Percentiles rank a stretch among this genome's conserved stretches.
phyloP scores from a whole-genome alignment of 2,797 vertebrate genomes.

The Cossypha niveicapilla region DNA sequence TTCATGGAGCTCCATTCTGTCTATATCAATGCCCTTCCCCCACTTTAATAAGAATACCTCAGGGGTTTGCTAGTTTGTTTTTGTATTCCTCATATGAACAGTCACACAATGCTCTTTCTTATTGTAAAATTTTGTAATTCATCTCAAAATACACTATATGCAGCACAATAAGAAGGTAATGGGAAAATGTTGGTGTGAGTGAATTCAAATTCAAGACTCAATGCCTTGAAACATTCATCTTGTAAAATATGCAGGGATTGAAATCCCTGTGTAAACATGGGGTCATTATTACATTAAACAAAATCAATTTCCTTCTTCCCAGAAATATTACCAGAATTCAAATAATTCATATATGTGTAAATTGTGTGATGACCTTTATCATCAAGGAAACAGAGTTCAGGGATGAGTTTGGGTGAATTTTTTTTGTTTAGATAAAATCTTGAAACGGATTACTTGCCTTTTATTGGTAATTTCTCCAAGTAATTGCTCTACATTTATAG shows the following conservation, averaged over 20 bases:
- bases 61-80: not conserved
- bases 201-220: not conserved
- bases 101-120: not conserved
- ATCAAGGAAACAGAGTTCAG: not conserved
- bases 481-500: not conserved
- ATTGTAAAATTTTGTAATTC: not conserved
- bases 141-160: not conserved
- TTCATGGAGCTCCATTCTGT: not conserved
- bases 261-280: not conserved
- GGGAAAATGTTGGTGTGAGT: not conserved
- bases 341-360: not conserved
- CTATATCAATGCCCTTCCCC: not conserved
- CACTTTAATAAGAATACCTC: not conserved
- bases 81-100: not conserved
- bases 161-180: not conserved
- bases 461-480: not conserved
- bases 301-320: not conserved
- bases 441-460: not conserved
- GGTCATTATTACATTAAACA: not conserved
- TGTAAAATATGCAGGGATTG: not conserved
- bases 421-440: not conserved
- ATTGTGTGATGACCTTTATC: not conserved
- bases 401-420: rapidly evolving
- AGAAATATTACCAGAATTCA: not conserved
- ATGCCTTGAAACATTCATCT: not conserved